These are phyloP conservation scores for Ormyrus labotus DNA, from an alignment of 2,888 invertebrate species.

Conservation along the genomic window DNA sequence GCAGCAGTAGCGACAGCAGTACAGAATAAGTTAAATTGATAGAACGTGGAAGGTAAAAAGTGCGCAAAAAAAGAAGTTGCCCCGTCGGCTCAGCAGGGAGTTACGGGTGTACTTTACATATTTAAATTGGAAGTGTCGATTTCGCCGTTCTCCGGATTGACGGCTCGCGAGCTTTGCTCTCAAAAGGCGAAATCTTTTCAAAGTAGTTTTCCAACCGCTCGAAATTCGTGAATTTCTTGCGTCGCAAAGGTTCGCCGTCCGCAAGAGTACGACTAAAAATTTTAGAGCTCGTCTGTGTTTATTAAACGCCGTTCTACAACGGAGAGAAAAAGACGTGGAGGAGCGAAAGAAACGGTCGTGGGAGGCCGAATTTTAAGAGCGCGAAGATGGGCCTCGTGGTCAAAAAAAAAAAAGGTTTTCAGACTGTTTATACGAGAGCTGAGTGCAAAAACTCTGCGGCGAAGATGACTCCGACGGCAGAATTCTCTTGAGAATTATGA, in stretches of 20 bases:
- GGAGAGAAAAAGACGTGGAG: not conserved
- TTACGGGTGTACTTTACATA: slow-evolving; percentile 69
- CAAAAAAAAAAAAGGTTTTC: slow-evolving; percentile 14
- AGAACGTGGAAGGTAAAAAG: slow-evolving; percentile 52
- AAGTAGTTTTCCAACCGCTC: slow-evolving; percentile 43
- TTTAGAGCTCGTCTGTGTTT: slow-evolving; percentile 7
- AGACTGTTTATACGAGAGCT: slow-evolving; percentile 36
- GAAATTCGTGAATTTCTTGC: slow-evolving; percentile 7
- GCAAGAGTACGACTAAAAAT: not conserved
- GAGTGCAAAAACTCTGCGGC: slow-evolving; percentile 30
- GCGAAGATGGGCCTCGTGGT: not conserved
- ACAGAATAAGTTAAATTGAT: slow-evolving; percentile 65
- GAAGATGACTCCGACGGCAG: not conserved
- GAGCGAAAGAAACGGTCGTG: slow-evolving; percentile 5
- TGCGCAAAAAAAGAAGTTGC: slow-evolving; percentile 8
- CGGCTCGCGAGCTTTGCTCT: slow-evolving; percentile 12
- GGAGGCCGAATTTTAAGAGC: slow-evolving; percentile 32
- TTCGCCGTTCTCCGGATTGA: slow-evolving; percentile 61
- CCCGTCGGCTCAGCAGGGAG: slow-evolving; percentile 55
- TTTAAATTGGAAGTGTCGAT: slow-evolving; percentile 72
- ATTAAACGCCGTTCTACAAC: slow-evolving; percentile 3
- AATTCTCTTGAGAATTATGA: slow-evolving; percentile 23
- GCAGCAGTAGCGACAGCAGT: not conserved
- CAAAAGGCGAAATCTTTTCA: slow-evolving; percentile 37
- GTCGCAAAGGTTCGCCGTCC: slow-evolving; percentile 13